A percentile compares a stretch with the other conserved stretches of the same genome.
phyloP scores from a whole-genome alignment of 2,797 vertebrate genomes.

The Cottoperca gobio region DNA sequence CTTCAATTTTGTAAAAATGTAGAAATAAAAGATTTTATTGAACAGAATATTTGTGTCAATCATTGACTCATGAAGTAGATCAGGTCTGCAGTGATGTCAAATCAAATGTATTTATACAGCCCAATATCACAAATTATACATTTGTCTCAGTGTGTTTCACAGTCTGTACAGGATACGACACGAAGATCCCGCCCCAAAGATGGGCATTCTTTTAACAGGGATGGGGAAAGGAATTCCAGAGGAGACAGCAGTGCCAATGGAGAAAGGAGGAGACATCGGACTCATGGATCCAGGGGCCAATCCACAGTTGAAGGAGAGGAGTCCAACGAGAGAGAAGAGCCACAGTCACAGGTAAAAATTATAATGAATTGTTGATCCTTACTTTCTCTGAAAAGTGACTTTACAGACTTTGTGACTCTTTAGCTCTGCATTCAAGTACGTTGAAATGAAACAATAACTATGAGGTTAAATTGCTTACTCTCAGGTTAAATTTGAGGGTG shows the following conservation, averaged over 20 bases:
- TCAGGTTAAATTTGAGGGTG: too few relatives aligned
- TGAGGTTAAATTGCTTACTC: too few relatives aligned
- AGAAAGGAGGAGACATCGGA: constrained; percentile 85
- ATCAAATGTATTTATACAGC: too few relatives aligned
- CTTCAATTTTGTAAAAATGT: constrained; percentile 63
- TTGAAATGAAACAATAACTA: too few relatives aligned
- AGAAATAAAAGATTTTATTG: constrained; percentile 57
- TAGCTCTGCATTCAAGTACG: background rate
- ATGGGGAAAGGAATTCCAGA: constrained; percentile 79
- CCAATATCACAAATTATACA: too few relatives aligned
- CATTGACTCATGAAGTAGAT: constrained; percentile 11
- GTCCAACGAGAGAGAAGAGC: constrained; percentile 79
- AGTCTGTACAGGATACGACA: too few relatives aligned
- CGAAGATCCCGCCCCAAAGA: constrained; percentile 87
- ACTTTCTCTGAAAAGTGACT: background rate
- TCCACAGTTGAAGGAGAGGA: constrained; percentile 82
- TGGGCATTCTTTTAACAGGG: constrained; percentile 79
- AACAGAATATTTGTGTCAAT: constrained; percentile 31
- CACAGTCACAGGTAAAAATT: constrained; percentile 84
- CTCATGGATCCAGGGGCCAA: constrained; percentile 81
- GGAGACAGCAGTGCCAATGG: constrained; percentile 82
- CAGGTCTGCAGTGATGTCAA: too few relatives aligned
- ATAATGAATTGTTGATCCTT: too few relatives aligned
- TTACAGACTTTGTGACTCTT: background rate
- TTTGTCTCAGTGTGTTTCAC: too few relatives aligned